A percentile compares a stretch with the other conserved stretches of the same genome.
Conservation (phyloP, 2,888 invertebrate species). For the Lasiommata megera region DNA sequence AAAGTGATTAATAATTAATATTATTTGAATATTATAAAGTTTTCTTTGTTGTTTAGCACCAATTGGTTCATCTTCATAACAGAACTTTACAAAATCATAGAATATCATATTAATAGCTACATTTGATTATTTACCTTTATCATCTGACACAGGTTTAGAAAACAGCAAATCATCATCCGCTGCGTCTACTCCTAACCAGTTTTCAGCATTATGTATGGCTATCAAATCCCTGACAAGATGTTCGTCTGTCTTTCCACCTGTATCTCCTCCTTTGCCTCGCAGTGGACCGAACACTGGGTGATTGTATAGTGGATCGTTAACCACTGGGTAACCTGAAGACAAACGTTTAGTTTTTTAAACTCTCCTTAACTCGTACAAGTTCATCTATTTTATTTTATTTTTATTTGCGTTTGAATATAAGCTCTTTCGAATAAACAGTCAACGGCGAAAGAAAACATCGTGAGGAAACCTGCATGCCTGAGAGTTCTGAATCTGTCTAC, state of each 20-base stretch:
- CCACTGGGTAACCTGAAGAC: conserved; percentile 92
- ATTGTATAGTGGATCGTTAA: conserved; percentile 98
- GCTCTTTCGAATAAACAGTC: too few relatives aligned
- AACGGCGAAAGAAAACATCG: too few relatives aligned
- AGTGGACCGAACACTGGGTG: conserved; percentile 96
- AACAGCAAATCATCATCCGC: conserved; percentile 93
- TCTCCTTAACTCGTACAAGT: too few relatives aligned
- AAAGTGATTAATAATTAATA: too few relatives aligned
- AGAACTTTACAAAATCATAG: too few relatives aligned
- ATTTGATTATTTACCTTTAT: conserved; percentile 66
- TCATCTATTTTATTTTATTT: too few relatives aligned
- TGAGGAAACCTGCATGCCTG: too few relatives aligned
- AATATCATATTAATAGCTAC: not conserved
- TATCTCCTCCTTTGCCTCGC: conserved; percentile 93
- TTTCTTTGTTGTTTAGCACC: too few relatives aligned
- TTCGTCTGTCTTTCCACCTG: conserved; percentile 94
- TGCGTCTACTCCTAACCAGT: conserved; percentile 95
- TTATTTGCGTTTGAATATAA: too few relatives aligned
- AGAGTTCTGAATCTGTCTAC: too few relatives aligned
- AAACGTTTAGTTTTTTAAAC: not conserved
- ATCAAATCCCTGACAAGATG: conserved; percentile 93
- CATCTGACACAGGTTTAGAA: conserved; percentile 87
- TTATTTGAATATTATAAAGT: too few relatives aligned
- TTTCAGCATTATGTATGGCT: conserved; percentile 95
- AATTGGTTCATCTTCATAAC: too few relatives aligned